Evolutionary conservation across 2,888 invertebrate species (phyloP), one percentile per base, ranked within the genome.

Genomic region (Busseola fusca): DNA sequence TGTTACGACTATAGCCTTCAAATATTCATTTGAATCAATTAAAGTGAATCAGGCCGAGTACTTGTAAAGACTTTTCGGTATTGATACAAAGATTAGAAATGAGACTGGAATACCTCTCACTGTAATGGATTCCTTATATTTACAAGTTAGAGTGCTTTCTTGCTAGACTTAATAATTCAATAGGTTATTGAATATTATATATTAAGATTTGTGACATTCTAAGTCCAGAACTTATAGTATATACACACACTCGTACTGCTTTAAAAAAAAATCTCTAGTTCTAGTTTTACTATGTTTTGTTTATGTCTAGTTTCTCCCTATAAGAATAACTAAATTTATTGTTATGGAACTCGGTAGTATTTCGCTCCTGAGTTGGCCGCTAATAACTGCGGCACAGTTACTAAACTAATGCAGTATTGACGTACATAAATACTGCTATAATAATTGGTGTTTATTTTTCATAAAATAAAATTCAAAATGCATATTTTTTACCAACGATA

Each of bases 21-120:
- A 86, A 82, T 77, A 81, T 85, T 81, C 86, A 85, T 81, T 81
- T 74, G 76, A 84, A 85, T 85, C 86, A 85, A 86, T 86, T 86
- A 83, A 77, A 67, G 37, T 64, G 71, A 64, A 78, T 69, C 57
- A 52, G 64, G 58, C 57, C 6, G 30, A 77, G 34, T 64, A 65
- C 56, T 64, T 54, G 42, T 58, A 57, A 59, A 67, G 57, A 27
- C 54, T 42, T 60, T 64, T 25, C 14, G 67, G 42, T 73, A 69
- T 52, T 74, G 18, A 21, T 37, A 68, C 40, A 63, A 63, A 76
- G n/a, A 57, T 62, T 30, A 18, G 25, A 40, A 72, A 48, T 50
- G 10, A 59, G 54, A 59, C 27, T 62, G 21, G 4, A 45, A 16
- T 62, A 34, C 50, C 50, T 67, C 18, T 58, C 4, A 6, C 9